Evolutionary conservation across 2,888 invertebrate genomes (phyloP), one percentile per base, ranked within the genome.

Genomic region (Schrankia costaestrigalis): DNA sequence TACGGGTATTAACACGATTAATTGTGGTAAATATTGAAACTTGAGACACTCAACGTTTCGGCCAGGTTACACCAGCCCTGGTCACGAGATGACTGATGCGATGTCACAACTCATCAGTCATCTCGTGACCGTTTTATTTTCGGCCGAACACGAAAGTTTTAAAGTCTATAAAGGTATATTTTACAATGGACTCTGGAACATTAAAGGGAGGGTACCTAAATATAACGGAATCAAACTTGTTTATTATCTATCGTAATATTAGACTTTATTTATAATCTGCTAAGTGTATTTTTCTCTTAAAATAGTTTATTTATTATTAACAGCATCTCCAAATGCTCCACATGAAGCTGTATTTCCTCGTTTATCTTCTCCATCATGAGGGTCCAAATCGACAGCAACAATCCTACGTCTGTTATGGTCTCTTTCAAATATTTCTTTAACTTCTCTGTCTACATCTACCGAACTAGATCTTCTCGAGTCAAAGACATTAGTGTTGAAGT

Each of bases 371-470:
- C 39, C 32, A 22, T 42, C 37, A 1, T 35, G 12, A 2, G 53
- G 31, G 18, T 64, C 66, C 19, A 44, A 37, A 10, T 61, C 60
- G 34, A 60, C 54, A 11, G 55, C 42, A 1, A 50, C 24, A 8
- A 67, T 33, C 22, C 56, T 56, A 9, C 60, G 62, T 42, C 63
- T 66, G 6, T 52, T 57, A 25, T 63, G 47, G 47, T 86, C 81
- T 30, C 52, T 73, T 35, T 78, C 76, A 46, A 86, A 86, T 56
- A 86, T 83, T 29, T 79, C 84, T 26, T 70, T 59, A 0, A 88
- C 77, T 69, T 89, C 87, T 53, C 46, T 73, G 30, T 87, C 85
- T 29, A 86, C 45, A 44, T 88, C 86, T 6, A 76, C 46, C 0
- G 80, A 84, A 47, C 82, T 86, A 0, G 87, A 86, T 32, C 82